Base-by-base conservation (phyloP, 2,888 invertebrate species). In the Acronicta psi region DNA sequence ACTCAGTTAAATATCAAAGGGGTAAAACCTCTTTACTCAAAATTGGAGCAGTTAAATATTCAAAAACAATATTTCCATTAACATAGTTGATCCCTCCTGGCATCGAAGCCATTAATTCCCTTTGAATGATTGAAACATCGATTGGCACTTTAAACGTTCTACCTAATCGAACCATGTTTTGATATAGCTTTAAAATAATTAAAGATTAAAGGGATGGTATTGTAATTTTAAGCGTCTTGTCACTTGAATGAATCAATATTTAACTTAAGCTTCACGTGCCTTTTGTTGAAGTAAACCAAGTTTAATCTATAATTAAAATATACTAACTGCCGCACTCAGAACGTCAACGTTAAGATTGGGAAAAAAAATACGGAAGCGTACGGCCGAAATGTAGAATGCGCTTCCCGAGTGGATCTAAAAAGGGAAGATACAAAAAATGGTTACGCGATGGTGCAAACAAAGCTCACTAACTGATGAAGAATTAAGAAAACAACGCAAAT, bases 41-140 rank as follows among this genome's bases (percentile, higher is more conserved):
- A 29, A 40, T 40, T 40, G 7, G 17, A 25, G 25, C 13, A 13
- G 7, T 2, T 13, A 13, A 31, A 45, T 20, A 18, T 31, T 36
- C 34, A 18, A n/a, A 50, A 50, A 29, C 50, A 41, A 50, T 50
- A 41, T 41, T 29, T 41, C 50, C 29, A 50, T 41, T 41, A 20
- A 47, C 14, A 31, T 40, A 49, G 16, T 40, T 40, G 25, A 40
- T 29, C 40, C 40, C 40, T 40, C 40, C 18, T n/a, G 18, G 10
- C 41, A 41, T n/a, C 20, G 17, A 17, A 38, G 25, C 41, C 37
- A 70, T 67, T 64, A 52, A 34, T 20, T 52, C 20, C 52, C 49
- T 34, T 53, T 46, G 52, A 64, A 69, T 52, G 37, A 63, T 61
- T 58, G 44, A 42, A 51, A 31, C 52, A 53, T 59, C 41, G 64